A percentile compares a stretch with the other conserved stretches of the same genome.
These are phyloP conservation scores for Phaenicophaeus curvirostris DNA, from an alignment of 2,797 vertebrate genomes.

Conservation along the genomic window DNA sequence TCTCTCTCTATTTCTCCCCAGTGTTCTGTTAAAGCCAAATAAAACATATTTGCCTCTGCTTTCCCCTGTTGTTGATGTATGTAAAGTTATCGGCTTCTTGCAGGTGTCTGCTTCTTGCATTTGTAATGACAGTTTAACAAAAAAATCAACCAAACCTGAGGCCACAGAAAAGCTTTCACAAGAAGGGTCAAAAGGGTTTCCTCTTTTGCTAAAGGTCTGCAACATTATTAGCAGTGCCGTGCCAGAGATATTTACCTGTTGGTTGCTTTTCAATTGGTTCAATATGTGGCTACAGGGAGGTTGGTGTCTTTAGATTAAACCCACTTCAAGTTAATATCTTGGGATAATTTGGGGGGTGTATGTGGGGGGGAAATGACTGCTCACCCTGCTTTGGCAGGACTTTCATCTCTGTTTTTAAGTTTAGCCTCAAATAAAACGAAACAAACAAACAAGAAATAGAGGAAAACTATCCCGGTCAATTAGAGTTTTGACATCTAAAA, in stretches of 20 bases:
- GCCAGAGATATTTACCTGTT: conserved; percentile 72
- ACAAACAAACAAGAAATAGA: conserved; percentile 15
- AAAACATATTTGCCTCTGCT: conserved; percentile 59
- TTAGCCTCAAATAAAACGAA: conserved; percentile 10
- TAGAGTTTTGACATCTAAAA: conserved; percentile 45
- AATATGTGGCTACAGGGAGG: conserved; percentile 53
- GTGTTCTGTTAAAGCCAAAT: conserved; percentile 47
- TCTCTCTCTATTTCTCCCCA: conserved; percentile 32
- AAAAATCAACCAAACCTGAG: conserved; percentile 3
- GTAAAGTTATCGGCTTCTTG: conserved; percentile 42
- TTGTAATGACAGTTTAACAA: conserved; percentile 45
- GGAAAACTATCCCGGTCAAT: background rate
- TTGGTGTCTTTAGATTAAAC: conserved; percentile 41
- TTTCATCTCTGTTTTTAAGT: conserved; percentile 9
- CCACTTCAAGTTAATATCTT: conserved; percentile 13
- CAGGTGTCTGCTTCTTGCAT: conserved; percentile 66
- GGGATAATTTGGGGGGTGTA: background rate
- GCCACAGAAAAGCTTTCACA: conserved; percentile 55
- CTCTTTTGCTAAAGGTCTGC: conserved; percentile 46
- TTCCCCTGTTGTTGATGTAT: conserved; percentile 43
- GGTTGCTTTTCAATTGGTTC: conserved; percentile 68
- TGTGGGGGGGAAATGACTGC: background rate
- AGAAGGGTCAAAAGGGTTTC: conserved; percentile 66
- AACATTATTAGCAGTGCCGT: conserved; percentile 46
- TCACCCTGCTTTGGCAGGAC: background rate